Evolutionary conservation across 2,888 invertebrate genomes (phyloP), one percentile per base, ranked within the genome.

Genomic region (Cheilosia urbana): DNA sequence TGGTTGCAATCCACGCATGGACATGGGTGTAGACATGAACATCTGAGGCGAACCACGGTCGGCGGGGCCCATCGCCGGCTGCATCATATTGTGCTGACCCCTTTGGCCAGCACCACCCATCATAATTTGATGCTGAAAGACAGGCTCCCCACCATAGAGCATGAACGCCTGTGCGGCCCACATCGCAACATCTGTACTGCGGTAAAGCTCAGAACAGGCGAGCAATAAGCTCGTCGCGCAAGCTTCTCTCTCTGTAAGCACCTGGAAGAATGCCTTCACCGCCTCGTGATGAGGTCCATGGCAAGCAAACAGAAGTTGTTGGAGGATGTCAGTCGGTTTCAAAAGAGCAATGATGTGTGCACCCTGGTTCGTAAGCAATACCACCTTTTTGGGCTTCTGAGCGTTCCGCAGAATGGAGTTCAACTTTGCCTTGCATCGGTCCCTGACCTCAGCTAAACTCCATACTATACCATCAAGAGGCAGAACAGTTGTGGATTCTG

Each of bases 121-220:
- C 80, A 88, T 83, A 82, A 90, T 88, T 79, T 90, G 91, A 57
- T 88, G 89, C 11, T 90, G 89, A 79, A 89, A 92, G 6, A 92
- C 89, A 0, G 95, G 94, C 89, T 98, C 97, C 0, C 97, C 97
- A 27, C 99, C 98, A 90, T 97, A 98, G 87, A 97, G 93, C 92
- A 98, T 97, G 92, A 98, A 98, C 0, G 98, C 98, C 88, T 97
- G 95, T 0, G 97, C 96, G 0, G 98, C 98, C 96, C 97, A 96
- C 90, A 98, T 96, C 62, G 96, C 95, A 2, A 96, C 93, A 83
- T 97, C 95, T 13, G 93, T 93, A 88, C 95, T 95, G 2, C 90
- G 89, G 85, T 90, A 89, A 11, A 90, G 90, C 30, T 93, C 94
- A 69, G 96, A 95, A 79, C 97, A 98, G 0, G 98, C 98, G 78